Conservation (phyloP, 2,113 vertebrate genomes). For the Eulemur macaco region DNA sequence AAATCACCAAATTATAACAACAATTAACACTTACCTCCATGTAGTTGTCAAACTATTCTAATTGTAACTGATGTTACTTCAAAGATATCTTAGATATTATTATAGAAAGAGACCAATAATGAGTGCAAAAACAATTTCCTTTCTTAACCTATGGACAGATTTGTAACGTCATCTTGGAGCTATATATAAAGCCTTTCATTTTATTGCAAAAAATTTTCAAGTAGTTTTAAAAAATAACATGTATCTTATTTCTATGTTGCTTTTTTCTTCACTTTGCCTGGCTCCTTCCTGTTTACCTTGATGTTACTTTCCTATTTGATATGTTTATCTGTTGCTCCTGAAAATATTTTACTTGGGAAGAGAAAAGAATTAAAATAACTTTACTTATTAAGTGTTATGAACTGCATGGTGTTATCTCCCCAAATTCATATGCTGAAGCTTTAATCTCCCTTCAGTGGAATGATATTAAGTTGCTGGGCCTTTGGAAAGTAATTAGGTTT, state of each 20-base stretch:
- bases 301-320: neutral
- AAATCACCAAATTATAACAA: neutral
- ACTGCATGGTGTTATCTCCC: neutral
- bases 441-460: neutral
- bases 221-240: neutral
- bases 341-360: neutral
- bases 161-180: neutral
- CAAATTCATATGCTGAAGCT: no score
- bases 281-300: neutral
- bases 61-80: neutral
- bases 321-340: neutral
- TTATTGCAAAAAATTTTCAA: neutral
- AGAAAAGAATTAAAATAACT: neutral
- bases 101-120: neutral
- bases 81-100: neutral
- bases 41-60: neutral
- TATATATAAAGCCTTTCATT: neutral
- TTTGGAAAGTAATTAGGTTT: neutral
- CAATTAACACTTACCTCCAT: neutral
- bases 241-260: neutral
- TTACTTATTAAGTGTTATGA: neutral
- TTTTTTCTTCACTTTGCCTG: neutral
- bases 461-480: neutral
- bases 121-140: neutral
- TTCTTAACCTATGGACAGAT: neutral